Conservation (phyloP, 1,140 invertebrate genomes). For the Caenorhabditis briggsae region DNA sequence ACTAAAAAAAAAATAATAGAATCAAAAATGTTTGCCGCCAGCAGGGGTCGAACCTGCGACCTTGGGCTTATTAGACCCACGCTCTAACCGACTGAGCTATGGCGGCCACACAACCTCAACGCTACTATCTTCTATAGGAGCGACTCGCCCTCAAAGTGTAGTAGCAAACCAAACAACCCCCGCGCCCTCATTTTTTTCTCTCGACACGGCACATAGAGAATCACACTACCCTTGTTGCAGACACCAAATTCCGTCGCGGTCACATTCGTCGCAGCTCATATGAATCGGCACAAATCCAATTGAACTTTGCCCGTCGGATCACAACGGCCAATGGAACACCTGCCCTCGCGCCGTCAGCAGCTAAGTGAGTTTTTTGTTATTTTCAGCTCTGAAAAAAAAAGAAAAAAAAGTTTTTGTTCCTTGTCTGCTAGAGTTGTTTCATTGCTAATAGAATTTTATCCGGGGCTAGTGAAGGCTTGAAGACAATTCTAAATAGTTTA, state of each 20-base stretch:
- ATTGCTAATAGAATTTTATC: not conserved
- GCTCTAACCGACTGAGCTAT: conserved; percentile 74
- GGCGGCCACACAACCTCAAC: not conserved
- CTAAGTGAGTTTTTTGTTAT: conserved; percentile 38
- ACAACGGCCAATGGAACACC: conserved; percentile 59
- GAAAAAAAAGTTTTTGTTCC: not conserved
- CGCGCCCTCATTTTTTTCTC: not conserved
- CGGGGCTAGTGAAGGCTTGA: not conserved
- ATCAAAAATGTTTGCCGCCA: conserved; percentile 69
- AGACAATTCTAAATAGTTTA: too few species aligned
- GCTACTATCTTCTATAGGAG: not conserved
- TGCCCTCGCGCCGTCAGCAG: conserved; percentile 42
- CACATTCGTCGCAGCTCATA: conserved; percentile 66
- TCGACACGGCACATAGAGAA: conserved; percentile 12
- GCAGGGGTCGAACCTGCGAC: conserved; percentile 78
- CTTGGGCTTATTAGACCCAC: conserved; percentile 78
- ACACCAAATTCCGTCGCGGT: conserved; percentile 62
- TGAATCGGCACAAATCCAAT: conserved; percentile 64
- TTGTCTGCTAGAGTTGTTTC: conserved; percentile 3
- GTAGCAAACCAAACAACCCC: too few species aligned
- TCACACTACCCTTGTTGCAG: conserved; percentile 31
- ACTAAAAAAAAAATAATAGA: too few species aligned
- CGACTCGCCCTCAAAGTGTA: too few species aligned
- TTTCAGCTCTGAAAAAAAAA: not conserved
- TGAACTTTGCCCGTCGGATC: conserved; percentile 60